Base-by-base conservation (phyloP, 1,140 invertebrate species). In the Ips nitidus region DNA sequence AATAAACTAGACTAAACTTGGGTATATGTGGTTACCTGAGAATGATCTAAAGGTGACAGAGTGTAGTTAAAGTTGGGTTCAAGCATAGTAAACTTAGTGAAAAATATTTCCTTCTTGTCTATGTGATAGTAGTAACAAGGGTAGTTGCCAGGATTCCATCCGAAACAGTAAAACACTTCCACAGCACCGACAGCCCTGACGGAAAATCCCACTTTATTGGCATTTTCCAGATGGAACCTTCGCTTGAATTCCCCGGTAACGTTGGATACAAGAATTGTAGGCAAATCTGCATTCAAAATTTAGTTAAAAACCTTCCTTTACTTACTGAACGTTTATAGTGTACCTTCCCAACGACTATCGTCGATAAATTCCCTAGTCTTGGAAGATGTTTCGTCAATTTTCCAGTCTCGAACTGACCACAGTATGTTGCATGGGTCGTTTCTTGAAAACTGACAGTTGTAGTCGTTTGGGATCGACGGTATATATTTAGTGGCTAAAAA, bases 271-370 rank as follows among this genome's bases (percentile, higher is more conserved):
- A 74, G 65, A 8, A 74, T 50, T 2, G 69, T 73, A 2, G 71
- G 71, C 43, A 74, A 63, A 73, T 74, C 73, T 75, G 52, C 59
- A 73, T 50, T 50, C 45, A 50, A 50, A 3, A 8, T 3, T 50
- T 50, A 50, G 7, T 50, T 50, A 1, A 50, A 50, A 50, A 50
- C 45, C 22, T 50, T 50, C 3, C 1, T 50, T 50, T 50, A 50
- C 45, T 8, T 3, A 22, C 22, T 50, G 2, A 8, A 45, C 43
- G 43, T 45, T 45, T 45, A 4, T 45, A 22, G 45, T 3, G 45
- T 65, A 75, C 74, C 75, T 74, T 75, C 73, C 75, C 75, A 77
- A 53, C 75, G 60, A 36, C 58, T 64, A 41, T 77, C 75, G 4
- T 63, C 61, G 36, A 77, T 61, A 50, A 77, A 71, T 61, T 75